Percentiles rank a stretch among this genome's conserved stretches.
Conservation (phyloP, 1,140 invertebrate species). For the Panulirus ornatus region DNA sequence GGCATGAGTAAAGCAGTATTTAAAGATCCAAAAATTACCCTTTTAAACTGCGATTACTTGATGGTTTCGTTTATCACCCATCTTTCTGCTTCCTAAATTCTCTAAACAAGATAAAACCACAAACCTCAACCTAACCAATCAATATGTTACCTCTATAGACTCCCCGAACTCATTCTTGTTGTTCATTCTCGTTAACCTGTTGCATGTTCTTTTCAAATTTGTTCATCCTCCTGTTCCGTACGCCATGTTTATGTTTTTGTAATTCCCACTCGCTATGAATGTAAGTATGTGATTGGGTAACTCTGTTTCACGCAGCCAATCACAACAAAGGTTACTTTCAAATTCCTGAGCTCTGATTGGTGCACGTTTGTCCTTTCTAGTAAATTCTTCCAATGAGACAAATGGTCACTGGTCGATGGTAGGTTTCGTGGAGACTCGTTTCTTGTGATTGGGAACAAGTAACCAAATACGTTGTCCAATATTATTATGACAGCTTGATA, state of each 20-base stretch:
- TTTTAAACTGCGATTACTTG: no score
- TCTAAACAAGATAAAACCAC: neutral
- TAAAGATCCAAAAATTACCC: no score
- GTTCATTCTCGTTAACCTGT: constrained; percentile 35
- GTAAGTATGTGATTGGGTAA: neutral
- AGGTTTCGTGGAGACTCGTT: constrained; percentile 53
- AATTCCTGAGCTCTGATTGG: constrained; percentile 35
- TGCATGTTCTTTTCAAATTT: constrained; percentile 52
- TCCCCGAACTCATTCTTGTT: constrained; percentile 30
- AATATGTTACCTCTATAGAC: constrained; percentile 39
- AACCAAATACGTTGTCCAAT: neutral
- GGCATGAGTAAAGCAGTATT: no score
- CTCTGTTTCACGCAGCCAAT: neutral
- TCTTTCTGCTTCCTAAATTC: no score
- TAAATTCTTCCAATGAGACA: constrained; percentile 19
- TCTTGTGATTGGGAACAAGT: neutral
- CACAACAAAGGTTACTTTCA: constrained; percentile 23
- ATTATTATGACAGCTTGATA: neutral
- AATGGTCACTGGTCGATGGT: constrained; percentile 51
- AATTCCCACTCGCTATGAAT: constrained; percentile 51
- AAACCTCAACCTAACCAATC: no score
- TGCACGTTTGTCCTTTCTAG: neutral
- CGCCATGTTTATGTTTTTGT: constrained; percentile 42
- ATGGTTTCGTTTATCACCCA: no score
- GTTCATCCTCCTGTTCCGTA: neutral